Evolutionary conservation across 1,140 invertebrate genomes (phyloP).

Genomic region (Scaptomyza pallida): DNA sequence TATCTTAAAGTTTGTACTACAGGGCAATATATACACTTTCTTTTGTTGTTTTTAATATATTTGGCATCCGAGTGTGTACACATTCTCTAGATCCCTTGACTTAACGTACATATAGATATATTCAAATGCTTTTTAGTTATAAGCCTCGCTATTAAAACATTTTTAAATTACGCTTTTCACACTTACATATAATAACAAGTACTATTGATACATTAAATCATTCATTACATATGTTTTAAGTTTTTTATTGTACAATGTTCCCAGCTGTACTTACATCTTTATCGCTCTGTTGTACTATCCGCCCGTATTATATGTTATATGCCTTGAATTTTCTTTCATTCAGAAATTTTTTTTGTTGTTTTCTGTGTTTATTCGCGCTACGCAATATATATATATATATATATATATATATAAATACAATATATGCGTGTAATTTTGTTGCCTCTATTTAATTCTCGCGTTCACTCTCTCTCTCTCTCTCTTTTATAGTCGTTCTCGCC

Average conservation of each 20-base stretch:
- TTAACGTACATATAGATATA: no score
- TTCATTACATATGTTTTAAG: constrained; percentile 1
- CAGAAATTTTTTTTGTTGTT: constrained; percentile 62
- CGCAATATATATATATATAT: no score
- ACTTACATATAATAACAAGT: background rate
- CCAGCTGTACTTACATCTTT: constrained; percentile 70
- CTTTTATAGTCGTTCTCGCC: background rate
- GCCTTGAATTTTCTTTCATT: constrained; percentile 60
- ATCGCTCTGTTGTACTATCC: constrained; percentile 45
- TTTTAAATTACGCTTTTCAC: constrained; percentile 18
- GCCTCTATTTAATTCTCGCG: no score
- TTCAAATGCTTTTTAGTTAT: background rate
- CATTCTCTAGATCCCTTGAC: no score
- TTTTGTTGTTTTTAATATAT: no score
- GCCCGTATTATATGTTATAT: no score
- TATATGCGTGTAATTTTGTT: constrained; percentile 72
- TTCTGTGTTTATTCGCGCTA: no score
- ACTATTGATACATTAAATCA: background rate
- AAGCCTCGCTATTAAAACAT: constrained; percentile 15
- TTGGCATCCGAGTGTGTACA: no score
- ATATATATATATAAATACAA: no score
- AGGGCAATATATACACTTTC: no score
- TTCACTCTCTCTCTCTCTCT: constrained; percentile 1
- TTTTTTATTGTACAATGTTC: background rate
- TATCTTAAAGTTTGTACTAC: no score